Evolutionary conservation across 2,113 vertebrate genomes (phyloP), one percentile per base, ranked within the genome.

Genomic region (Callipepla californica): DNA sequence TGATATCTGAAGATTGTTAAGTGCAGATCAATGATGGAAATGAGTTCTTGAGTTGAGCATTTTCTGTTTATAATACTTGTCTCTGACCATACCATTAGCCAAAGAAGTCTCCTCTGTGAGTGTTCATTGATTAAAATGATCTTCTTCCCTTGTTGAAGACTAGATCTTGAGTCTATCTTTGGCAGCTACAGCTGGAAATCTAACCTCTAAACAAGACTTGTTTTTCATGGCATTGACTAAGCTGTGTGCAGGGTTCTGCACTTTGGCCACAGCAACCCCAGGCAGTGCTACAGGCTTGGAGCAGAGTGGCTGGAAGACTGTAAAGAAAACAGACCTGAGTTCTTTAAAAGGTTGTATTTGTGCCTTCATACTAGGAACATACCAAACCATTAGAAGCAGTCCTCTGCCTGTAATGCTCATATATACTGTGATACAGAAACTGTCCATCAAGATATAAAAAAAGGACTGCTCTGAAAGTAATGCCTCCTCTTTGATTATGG

Each of bases 1-100:
- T 90, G 84, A 66, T 70, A 89, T 88, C 44, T 6, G 4, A 63
- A 89, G 80, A 68, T 57, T 61, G 13, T 59, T 30, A 57, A 72
- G 66, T 57, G 38, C 40, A 8, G 58, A 42, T 78, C 28, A 51
- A 5, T 8, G 48, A 68, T 42, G 32, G 50, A 83, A 63, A 47
- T 53, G 63, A 63, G 47, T 86, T 91, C 32, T 80, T 63, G 44
- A 81, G 42, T 18, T 59, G 42, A 67, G 50, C 15, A 62, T 72
- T 92, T 86, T 87, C 66, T 20, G 32, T 72, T 89, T 70, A 53
- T 94, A 50, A 92, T 93, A 17, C 32, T 80, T 57, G 75, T 25
- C 62, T 75, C 78, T 68, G 69, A 85, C 77, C 69, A 87, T 70
- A 18, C 82, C 81, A 63, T 47, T 36, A 89, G 85, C 58, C 62